phyloP scores from a whole-genome alignment of 2,797 vertebrate genomes.

The Capromys pilorides region DNA sequence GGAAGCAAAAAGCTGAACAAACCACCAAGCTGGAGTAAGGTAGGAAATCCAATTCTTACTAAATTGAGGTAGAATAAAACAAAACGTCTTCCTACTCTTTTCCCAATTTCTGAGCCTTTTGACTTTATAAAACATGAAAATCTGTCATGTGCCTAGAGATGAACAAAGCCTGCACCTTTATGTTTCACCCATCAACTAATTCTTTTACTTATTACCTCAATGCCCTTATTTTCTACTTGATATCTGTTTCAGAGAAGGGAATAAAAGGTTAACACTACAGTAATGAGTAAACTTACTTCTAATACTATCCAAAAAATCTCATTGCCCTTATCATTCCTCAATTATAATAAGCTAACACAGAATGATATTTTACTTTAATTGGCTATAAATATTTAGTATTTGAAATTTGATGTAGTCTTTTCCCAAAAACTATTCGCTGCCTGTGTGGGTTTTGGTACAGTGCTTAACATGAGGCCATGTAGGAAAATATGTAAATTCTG shows the following conservation, averaged over 20 bases:
- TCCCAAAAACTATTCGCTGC: background rate
- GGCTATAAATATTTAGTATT: background rate
- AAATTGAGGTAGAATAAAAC: background rate
- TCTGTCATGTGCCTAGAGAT: background rate
- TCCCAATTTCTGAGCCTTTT: background rate
- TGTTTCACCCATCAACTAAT: background rate
- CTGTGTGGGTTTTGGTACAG: background rate
- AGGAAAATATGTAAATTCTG: background rate
- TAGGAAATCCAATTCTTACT: background rate
- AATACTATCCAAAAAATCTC: background rate
- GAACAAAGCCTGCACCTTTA: background rate
- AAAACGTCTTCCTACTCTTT: background rate
- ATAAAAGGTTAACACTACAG: background rate
- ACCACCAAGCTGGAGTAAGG: background rate
- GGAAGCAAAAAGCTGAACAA: background rate
- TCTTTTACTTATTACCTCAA: background rate
- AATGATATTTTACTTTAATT: slow-evolving; percentile 30
- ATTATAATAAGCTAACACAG: background rate
- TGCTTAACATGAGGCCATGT: background rate
- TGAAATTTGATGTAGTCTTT: background rate
- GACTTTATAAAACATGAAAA: background rate
- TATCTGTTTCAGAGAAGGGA: background rate
- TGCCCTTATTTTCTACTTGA: background rate
- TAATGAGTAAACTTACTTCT: background rate
- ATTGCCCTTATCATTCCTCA: background rate